Conservation (phyloP, 2,888 invertebrate genomes). For the Philonicus albiceps region DNA sequence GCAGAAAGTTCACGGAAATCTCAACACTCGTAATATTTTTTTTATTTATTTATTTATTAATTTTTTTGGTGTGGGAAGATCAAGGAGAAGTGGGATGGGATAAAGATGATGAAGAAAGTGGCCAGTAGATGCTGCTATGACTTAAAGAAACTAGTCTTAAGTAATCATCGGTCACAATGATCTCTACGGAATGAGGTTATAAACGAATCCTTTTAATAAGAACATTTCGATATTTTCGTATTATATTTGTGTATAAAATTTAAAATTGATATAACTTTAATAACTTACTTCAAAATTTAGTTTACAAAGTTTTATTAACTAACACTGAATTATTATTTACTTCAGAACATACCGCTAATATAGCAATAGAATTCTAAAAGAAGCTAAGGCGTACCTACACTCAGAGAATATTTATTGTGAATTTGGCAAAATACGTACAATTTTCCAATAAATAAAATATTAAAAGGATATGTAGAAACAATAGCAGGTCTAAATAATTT, state of each 20-base stretch:
- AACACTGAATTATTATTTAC: no score
- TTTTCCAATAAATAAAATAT: no score
- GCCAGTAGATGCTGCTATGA: neutral
- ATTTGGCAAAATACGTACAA: no score
- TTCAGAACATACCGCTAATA: no score
- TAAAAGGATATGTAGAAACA: no score
- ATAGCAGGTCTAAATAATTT: no score
- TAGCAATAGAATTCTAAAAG: no score
- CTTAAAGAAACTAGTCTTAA: neutral
- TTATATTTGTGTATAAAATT: neutral
- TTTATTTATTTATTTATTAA: no score
- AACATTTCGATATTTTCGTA: neutral
- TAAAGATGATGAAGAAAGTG: neutral
- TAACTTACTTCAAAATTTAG: no score
- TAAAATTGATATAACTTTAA: neutral
- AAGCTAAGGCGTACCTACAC: no score
- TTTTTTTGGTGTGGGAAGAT: neutral
- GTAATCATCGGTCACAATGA: neutral
- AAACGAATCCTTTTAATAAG: neutral
- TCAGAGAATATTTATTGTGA: no score
- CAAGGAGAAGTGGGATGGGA: neutral
- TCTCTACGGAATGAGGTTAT: neutral
- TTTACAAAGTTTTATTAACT: no score
- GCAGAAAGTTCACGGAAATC: neutral
- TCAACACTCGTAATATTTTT: neutral